Base-by-base conservation (phyloP, 1,140 invertebrate species). In the Diachasma alloeum region DNA sequence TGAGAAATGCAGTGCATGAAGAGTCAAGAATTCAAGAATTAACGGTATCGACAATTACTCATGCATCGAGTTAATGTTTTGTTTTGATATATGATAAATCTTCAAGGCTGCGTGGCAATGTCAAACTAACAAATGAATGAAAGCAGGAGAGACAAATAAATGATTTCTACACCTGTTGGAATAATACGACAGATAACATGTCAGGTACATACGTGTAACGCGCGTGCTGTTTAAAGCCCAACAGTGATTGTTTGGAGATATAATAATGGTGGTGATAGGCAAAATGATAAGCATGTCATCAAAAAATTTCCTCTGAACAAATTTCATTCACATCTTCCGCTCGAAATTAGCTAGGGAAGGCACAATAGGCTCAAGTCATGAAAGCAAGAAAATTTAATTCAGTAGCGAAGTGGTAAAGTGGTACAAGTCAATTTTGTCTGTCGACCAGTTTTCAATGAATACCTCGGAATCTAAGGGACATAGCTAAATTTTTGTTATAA, bases 131-230 rank as follows among this genome's bases (percentile, higher is more conserved):
- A 72, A 72, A 37, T 31, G 9, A 37, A 9, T n/a, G 10, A 44
- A 17, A 48, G 22, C 46, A 72, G 24, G 5, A 24, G 31, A 36
- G 31, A 56, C 8, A 31, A 53, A 66, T 31, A 37, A 63, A 63
- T 39, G 13, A 63, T 42, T 59, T 53, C 11, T 26, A 22, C 72
- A 74, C 53, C 72, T 74, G 72, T 46, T 39, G 48, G 67, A 71
- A 71, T 63, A 71, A 74, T 37, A 37, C 59, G 31, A 63, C 39
- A 63, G 36, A 63, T 42, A 44, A 26, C 22, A 4, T 19, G 39
- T 69, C 2, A 19, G 36, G 36, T 69, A 37, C 26, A 17, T 22
- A 42, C 39, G 36, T 31, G 31, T 19, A 69, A 15, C 3, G 26
- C n/a, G 9, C 37, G 37, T 70, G 24, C 24, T 67, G 66, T 31